Base-by-base conservation (phyloP, 2,888 invertebrate genomes). In the Drosophila kambysellisi region DNA sequence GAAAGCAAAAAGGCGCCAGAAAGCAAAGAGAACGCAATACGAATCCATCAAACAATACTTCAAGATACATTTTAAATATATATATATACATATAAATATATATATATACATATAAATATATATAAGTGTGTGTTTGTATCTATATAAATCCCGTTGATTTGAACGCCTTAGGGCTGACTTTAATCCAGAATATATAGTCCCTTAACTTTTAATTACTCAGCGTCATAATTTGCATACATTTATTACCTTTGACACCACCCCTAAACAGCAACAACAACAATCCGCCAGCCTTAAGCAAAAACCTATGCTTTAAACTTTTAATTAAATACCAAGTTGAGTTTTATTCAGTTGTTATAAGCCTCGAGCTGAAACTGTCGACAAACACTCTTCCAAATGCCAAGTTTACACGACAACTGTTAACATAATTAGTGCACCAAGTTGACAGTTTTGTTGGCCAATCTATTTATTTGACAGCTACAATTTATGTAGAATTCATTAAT, bases 141-240 rank as follows among this genome's bases (percentile, higher is more conserved):
- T n/a, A 29, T 32, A 35, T 69, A 32, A 43, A 69, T 46, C n/a
- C 37, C 35, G 25, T 43, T 52, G 51, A 70, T 64, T 60, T 30
- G 32, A 30, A n/a, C 17, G 30, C 35, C 52, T 11, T 39, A 3
- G 37, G 76, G 39, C 32, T 54, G 54, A 11, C 53, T 56, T 74
- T 63, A 79, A 79, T 63, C 52, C 51, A 54, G 50, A 41, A 32
- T 67, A 33, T 2, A 30, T 48, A 35, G 33, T n/a, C 41, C 35
- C 15, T 58, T 74, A 71, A 79, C 68, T 79, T 82, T 84, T 76
- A 82, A 76, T 84, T 84, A 83, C 63, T 52, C 60, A 78, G 83
- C 69, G 71, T 79, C 90, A 85, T 79, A 89, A 88, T 88, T 85
- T 81, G 71, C 81, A 79, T 81, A 74, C 79, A 88, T 83, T 81